A percentile compares a stretch with the other conserved stretches of the same genome.
Evolutionary conservation across 2,113 vertebrate species (phyloP).

Genomic region (Thalassoma bifasciatum): DNA sequence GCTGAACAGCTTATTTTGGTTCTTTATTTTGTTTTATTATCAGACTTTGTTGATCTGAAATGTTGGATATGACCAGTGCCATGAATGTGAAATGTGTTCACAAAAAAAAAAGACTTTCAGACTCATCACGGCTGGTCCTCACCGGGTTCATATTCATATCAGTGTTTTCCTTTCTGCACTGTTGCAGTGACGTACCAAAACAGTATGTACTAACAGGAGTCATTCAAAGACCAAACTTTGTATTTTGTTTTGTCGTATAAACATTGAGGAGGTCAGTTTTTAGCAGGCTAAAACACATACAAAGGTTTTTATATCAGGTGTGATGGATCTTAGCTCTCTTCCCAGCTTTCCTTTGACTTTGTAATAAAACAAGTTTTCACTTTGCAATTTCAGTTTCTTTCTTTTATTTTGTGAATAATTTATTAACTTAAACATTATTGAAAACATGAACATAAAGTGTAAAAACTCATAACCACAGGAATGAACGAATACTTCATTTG

Average conservation of each 20-base stretch:
- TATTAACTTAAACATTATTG: slow-evolving; percentile 65
- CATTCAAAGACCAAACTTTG: slow-evolving; percentile 6
- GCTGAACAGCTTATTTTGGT: too few relatives aligned
- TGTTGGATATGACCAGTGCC: too few relatives aligned
- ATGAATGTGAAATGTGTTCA: too few relatives aligned
- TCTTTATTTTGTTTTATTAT: too few relatives aligned
- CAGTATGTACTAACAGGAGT: too few relatives aligned
- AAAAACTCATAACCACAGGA: slow-evolving; percentile 10
- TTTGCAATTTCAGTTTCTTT: not conserved
- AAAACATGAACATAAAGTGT: slow-evolving; percentile 22
- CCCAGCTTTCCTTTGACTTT: slow-evolving; percentile 10
- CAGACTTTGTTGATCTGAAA: too few relatives aligned
- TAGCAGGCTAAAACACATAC: slow-evolving; percentile 64
- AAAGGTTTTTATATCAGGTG: slow-evolving; percentile 7
- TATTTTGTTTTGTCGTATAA: slow-evolving; percentile 20
- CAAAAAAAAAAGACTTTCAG: too few relatives aligned
- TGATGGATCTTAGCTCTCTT: slow-evolving; percentile 6
- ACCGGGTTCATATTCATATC: too few relatives aligned
- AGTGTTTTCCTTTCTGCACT: too few relatives aligned
- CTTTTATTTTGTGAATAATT: slow-evolving; percentile 76
- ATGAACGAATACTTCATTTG: slow-evolving; percentile 10
- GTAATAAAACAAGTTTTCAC: slow-evolving; percentile 51
- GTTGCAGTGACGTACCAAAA: too few relatives aligned
- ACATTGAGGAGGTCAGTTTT: slow-evolving; percentile 36
- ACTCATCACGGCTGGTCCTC: too few relatives aligned